Conservation (phyloP, 92 coral and sea anemone genomes). For the Siderastrea radians region DNA sequence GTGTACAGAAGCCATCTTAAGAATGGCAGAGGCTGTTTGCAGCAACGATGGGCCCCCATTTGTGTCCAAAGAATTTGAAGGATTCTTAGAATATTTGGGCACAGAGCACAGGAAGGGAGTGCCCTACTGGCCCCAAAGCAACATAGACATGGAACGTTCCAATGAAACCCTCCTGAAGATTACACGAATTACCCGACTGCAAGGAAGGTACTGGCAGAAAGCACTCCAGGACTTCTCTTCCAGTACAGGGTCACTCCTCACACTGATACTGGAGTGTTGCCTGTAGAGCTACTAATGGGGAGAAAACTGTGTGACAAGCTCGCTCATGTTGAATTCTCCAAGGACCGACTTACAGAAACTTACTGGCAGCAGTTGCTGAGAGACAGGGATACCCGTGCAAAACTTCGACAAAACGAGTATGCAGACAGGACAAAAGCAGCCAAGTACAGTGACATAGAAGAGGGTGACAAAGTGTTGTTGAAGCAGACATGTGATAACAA, state of each 20-base stretch:
- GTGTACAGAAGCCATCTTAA: constrained; percentile 64
- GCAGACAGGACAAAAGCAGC: constrained; percentile 24
- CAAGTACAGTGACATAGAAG: neutral
- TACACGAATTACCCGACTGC: constrained; percentile 54
- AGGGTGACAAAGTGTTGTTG: neutral
- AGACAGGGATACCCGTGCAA: constrained; percentile 64
- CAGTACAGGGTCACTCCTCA: constrained; percentile 70
- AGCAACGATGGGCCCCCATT: constrained; percentile 55
- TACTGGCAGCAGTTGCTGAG: constrained; percentile 57
- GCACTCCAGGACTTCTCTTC: constrained; percentile 67
- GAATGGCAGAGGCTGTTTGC: constrained; percentile 67
- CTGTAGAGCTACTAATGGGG: constrained; percentile 68
- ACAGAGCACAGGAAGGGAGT: constrained; percentile 69
- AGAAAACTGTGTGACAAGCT: constrained; percentile 60
- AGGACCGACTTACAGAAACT: constrained; percentile 41
- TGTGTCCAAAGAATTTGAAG: constrained; percentile 40
- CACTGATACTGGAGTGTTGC: constrained; percentile 64
- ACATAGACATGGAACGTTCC: constrained; percentile 69
- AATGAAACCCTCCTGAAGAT: constrained; percentile 71
- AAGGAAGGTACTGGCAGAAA: constrained; percentile 57
- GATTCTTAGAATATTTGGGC: constrained; percentile 47
- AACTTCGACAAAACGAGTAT: constrained; percentile 64
- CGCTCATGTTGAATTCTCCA: constrained; percentile 32
- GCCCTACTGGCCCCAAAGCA: constrained; percentile 75
- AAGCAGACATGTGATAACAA: neutral